A percentile compares a stretch with the other conserved stretches of the same genome.
Conservation (phyloP, 2,888 invertebrate species). For the Archips xylosteana region DNA sequence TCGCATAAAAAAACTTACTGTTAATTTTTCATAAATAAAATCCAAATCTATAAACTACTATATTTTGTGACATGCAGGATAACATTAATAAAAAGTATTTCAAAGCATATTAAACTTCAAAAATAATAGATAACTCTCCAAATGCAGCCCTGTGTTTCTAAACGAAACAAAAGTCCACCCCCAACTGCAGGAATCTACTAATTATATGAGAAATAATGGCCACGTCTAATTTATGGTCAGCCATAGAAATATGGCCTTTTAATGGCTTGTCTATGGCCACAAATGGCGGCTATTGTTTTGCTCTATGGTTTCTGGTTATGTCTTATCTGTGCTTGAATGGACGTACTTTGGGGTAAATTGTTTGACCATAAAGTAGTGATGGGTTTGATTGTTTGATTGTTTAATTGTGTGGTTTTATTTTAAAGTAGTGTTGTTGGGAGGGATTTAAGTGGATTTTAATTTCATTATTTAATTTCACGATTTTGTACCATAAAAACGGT, state of each 20-base stretch:
- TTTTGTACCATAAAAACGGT: too few species aligned
- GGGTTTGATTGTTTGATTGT: slow-evolving; percentile 24
- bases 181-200: slow-evolving; percentile 47
- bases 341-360: slow-evolving; percentile 36
- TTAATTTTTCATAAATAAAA: too few species aligned
- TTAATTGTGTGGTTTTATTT: slow-evolving; percentile 28
- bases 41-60: too few species aligned
- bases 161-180: slow-evolving; percentile 45
- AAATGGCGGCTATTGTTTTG: slow-evolving; percentile 48
- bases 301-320: slow-evolving; percentile 35
- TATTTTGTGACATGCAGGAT: too few species aligned
- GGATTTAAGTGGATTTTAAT: slow-evolving; percentile 5
- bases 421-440: slow-evolving; percentile 17
- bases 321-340: slow-evolving; percentile 35
- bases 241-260: slow-evolving; percentile 47
- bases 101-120: not conserved
- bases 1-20: too few species aligned
- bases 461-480: not conserved
- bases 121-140: not conserved
- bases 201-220: slow-evolving; percentile 50
- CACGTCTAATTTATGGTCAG: slow-evolving; percentile 46
- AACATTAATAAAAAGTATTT: not conserved
- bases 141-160: slow-evolving; percentile 24
- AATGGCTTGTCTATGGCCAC: slow-evolving; percentile 50
- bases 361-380: slow-evolving; percentile 45